phyloP scores from a whole-genome alignment of 2,888 invertebrate species.

The Toxonevra muliebris region DNA sequence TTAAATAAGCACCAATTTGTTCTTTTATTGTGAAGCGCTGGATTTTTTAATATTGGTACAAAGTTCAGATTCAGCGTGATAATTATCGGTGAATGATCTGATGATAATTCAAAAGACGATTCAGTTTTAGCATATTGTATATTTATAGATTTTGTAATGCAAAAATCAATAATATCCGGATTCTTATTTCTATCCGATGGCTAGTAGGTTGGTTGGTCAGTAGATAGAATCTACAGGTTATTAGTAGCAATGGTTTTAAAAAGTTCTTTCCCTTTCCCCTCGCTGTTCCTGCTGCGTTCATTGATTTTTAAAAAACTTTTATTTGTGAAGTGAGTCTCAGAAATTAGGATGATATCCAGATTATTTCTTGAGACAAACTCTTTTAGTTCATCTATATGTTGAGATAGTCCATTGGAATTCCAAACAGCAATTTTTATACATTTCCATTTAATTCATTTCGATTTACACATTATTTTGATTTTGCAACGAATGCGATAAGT shows the following conservation, averaged over 20 bases:
- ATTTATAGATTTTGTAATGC: too few species aligned
- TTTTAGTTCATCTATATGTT: neutral
- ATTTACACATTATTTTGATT: too few species aligned
- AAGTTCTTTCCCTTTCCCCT: conserved; percentile 26
- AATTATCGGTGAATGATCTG: too few species aligned
- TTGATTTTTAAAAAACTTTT: neutral
- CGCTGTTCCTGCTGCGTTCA: too few species aligned
- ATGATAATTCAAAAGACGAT: too few species aligned
- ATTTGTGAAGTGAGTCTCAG: neutral
- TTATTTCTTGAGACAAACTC: neutral
- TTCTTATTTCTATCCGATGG: conserved; percentile 28
- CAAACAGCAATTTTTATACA: neutral
- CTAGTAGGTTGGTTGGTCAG: conserved; percentile 36
- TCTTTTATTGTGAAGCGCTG: too few species aligned
- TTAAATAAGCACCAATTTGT: too few species aligned
- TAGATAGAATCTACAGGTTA: conserved; percentile 25
- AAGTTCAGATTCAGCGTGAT: too few species aligned
- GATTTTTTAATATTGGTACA: too few species aligned
- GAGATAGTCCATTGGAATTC: conserved; percentile 1
- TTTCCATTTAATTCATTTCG: too few species aligned
- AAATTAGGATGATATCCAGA: neutral
- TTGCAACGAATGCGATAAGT: too few species aligned
- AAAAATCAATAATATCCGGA: conserved; percentile 33
- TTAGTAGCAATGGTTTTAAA: conserved; percentile 27
- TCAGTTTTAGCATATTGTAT: too few species aligned